Conservation (phyloP, 2,797 vertebrate species). For the Sebastes cheni region DNA sequence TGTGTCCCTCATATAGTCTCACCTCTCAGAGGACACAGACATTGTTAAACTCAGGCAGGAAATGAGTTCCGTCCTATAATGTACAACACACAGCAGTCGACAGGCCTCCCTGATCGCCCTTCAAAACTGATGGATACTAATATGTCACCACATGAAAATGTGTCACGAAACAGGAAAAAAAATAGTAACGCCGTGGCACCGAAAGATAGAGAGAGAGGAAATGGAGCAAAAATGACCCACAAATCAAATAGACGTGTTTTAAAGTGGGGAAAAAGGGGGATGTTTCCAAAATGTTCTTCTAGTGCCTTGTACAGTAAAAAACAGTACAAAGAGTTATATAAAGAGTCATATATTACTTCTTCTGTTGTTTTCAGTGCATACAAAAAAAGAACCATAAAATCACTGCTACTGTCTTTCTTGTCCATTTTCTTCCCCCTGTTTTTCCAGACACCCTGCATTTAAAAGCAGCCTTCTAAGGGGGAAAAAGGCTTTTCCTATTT, state of each 20-base stretch:
- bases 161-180: constrained; percentile 48
- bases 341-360: background rate
- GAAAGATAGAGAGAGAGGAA: constrained; percentile 33
- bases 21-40: constrained; percentile 73
- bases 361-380: constrained; percentile 22
- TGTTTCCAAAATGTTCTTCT: constrained; percentile 36
- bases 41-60: constrained; percentile 71
- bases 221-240: constrained; percentile 40
- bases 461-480: constrained; percentile 41
- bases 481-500: constrained; percentile 52
- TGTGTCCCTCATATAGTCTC: constrained; percentile 68
- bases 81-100: constrained; percentile 44
- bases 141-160: constrained; percentile 61
- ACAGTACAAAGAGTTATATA: background rate
- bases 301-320: constrained; percentile 3
- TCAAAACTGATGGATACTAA: constrained; percentile 76
- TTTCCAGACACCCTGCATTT: constrained; percentile 40
- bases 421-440: constrained; percentile 30
- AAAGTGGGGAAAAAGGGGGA: background rate
- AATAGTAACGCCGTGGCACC: constrained; percentile 25
- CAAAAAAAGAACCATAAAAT: constrained; percentile 49
- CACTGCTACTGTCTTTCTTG: constrained; percentile 25
- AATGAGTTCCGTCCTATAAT: constrained; percentile 70
- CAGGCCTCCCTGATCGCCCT: constrained; percentile 65
- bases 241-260: constrained; percentile 31